A percentile compares a stretch with the other conserved stretches of the same genome.
Conservation (phyloP, 2,888 invertebrate genomes). For the Rhorus exstirpatorius region DNA sequence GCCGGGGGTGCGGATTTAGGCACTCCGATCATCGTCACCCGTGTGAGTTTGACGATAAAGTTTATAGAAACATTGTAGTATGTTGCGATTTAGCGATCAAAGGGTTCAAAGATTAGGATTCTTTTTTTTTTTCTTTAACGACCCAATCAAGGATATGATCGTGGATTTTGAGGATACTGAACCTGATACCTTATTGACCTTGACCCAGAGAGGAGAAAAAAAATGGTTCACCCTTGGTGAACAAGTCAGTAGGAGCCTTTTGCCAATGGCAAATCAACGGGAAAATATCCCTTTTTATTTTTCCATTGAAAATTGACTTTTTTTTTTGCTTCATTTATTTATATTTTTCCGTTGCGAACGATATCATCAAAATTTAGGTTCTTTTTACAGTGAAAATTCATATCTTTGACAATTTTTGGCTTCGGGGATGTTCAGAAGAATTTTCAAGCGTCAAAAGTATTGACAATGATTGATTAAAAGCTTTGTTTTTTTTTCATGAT, state of each 20-base stretch:
- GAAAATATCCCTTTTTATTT: conserved; percentile 6
- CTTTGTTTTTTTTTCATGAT: too few species aligned
- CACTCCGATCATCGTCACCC: conserved; percentile 95
- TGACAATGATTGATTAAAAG: too few species aligned
- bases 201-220: conserved; percentile 59
- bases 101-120: background rate
- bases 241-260: conserved; percentile 7
- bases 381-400: background rate
- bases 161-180: conserved; percentile 23
- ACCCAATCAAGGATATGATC: background rate
- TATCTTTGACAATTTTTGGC: too few species aligned
- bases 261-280: conserved; percentile 10
- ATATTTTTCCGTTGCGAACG: background rate
- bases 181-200: conserved; percentile 55
- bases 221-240: background rate
- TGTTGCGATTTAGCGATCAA: background rate
- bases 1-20: conserved; percentile 95
- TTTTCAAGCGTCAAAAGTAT: too few species aligned
- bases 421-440: too few species aligned
- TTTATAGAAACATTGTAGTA: background rate
- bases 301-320: conserved; percentile 7
- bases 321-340: background rate
- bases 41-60: conserved; percentile 88
- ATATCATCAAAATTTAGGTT: too few species aligned
- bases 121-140: background rate